phyloP scores from a whole-genome alignment of 2,113 vertebrate genomes.

The Callorhinus ursinus region DNA sequence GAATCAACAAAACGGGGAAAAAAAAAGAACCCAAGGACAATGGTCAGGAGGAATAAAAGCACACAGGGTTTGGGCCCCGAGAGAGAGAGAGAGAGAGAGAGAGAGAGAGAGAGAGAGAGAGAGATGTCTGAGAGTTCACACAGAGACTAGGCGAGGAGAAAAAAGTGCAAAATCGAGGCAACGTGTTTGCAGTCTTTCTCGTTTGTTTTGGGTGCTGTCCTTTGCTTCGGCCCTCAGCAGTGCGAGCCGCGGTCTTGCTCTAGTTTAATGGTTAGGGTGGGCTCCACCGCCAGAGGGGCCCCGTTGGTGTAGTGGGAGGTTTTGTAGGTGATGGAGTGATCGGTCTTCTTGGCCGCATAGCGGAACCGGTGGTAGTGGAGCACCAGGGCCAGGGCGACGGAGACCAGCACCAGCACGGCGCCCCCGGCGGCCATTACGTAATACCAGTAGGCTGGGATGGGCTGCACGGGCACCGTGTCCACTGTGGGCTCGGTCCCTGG shows the following conservation, averaged over 20 bases:
- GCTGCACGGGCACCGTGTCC: slow-evolving; percentile 97
- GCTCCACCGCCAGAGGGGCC: slow-evolving; percentile 91
- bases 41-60: neutral
- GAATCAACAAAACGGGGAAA: slow-evolving; percentile 57
- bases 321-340: slow-evolving; percentile 99
- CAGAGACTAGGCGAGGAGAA: slow-evolving; percentile 86
- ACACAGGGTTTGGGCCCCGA: slow-evolving; percentile 31
- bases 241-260: slow-evolving; percentile 92
- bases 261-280: slow-evolving; percentile 96
- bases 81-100: slow-evolving; percentile 20
- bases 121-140: slow-evolving; percentile 87
- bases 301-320: slow-evolving; percentile 93
- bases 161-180: slow-evolving; percentile 93
- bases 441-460: slow-evolving; percentile 98
- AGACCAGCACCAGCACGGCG: slow-evolving; percentile 95
- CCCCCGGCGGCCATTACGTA: slow-evolving; percentile 98
- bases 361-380: slow-evolving; percentile 98
- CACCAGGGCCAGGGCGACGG: slow-evolving; percentile 92
- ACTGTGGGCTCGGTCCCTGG: slow-evolving; percentile 97
- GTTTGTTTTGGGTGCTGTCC: slow-evolving; percentile 84
- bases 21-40: neutral
- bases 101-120: neutral
- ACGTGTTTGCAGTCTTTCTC: slow-evolving; percentile 87
- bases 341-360: slow-evolving; percentile 97
- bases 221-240: slow-evolving; percentile 90